Conservation (phyloP, 2,888 invertebrate species). For the Drosophila tanythrix region DNA sequence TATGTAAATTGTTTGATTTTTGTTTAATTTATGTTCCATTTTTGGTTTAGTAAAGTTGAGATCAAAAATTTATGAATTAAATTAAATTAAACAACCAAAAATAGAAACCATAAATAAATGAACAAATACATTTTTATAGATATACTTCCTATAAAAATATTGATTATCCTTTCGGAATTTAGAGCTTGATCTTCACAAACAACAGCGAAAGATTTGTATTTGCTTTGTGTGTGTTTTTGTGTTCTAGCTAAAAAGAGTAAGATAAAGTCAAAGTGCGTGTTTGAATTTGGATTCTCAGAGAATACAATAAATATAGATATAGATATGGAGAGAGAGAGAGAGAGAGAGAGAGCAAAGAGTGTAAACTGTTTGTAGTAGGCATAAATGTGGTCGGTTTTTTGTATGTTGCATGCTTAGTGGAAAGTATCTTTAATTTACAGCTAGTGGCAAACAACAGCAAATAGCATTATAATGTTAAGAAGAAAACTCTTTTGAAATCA, state of each 20-base stretch:
- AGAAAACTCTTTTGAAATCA: slow-evolving; percentile 11
- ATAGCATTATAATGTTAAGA: slow-evolving; percentile 7
- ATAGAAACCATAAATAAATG: not conserved
- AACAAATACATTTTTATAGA: not conserved
- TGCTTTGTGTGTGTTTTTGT: slow-evolving; percentile 10
- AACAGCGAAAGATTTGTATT: slow-evolving; percentile 27
- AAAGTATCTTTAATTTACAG: slow-evolving; percentile 6
- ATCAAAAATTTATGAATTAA: not conserved
- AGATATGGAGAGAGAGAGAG: not conserved
- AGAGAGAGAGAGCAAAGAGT: not conserved
- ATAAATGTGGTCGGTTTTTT: slow-evolving; percentile 13
- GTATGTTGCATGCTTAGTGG: slow-evolving; percentile 31
- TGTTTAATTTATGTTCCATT: not conserved
- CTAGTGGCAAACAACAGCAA: slow-evolving; percentile 27
- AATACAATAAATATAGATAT: slow-evolving; percentile 5
- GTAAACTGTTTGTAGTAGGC: slow-evolving; percentile 6
- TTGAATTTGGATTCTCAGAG: slow-evolving; percentile 7
- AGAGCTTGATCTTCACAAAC: slow-evolving; percentile 15
- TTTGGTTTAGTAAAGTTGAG: not conserved
- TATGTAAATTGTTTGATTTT: not conserved
- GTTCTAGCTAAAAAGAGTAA: slow-evolving; percentile 15
- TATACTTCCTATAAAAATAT: not conserved
- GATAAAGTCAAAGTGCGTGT: slow-evolving; percentile 28
- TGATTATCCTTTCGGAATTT: slow-evolving; percentile 7
- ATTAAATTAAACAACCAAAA: not conserved